A percentile compares a stretch with the other conserved stretches of the same genome.
Conservation (phyloP, 2,113 vertebrate genomes). For the Sclerurus mexicanus region DNA sequence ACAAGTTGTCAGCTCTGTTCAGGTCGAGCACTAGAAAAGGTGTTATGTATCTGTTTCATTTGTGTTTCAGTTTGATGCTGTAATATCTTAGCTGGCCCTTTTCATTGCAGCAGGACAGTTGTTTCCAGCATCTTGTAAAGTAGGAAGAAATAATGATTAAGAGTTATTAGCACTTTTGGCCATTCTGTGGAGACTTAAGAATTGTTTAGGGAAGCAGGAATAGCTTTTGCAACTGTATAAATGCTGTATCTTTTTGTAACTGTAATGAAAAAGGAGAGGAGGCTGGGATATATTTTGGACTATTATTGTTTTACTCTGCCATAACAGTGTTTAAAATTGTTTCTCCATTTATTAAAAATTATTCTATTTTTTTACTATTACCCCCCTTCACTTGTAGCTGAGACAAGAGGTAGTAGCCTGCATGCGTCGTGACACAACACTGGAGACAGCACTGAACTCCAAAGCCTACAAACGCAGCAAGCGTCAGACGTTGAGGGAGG, state of each 20-base stretch:
- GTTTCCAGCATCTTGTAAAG: background rate
- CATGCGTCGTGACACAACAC: conserved; percentile 94
- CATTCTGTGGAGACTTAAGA: background rate
- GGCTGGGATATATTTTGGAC: background rate
- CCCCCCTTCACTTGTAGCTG: conserved; percentile 69
- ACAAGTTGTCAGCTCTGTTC: background rate
- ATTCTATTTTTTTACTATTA: background rate
- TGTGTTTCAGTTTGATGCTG: background rate
- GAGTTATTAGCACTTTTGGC: background rate
- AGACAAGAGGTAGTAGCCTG: conserved; percentile 97
- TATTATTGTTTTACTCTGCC: background rate
- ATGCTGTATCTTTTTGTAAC: background rate
- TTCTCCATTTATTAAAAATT: background rate
- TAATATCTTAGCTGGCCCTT: background rate
- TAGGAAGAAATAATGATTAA: background rate
- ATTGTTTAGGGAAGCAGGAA: background rate
- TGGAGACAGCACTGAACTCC: conserved; percentile 96
- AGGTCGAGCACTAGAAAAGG: background rate
- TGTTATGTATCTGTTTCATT: background rate
- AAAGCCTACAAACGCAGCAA: conserved; percentile 98
- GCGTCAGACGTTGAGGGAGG: conserved; percentile 93
- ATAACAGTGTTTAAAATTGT: background rate
- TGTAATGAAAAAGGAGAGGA: background rate
- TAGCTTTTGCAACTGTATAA: background rate
- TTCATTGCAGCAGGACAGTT: background rate